Base-by-base conservation (phyloP, 2,888 invertebrate species). In the Cyclophora punctaria region DNA sequence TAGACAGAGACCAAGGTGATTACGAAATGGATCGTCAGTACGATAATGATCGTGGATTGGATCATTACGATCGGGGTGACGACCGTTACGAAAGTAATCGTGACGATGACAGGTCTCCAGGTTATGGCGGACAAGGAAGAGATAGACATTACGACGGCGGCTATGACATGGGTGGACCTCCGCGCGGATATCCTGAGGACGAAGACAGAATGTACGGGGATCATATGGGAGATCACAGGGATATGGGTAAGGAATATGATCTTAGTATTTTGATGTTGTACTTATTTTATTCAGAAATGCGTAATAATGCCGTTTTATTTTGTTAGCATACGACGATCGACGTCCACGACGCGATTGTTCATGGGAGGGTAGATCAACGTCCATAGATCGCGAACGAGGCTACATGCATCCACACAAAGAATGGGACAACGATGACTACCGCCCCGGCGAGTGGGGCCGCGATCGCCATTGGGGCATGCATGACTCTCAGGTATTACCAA, bases 361-460 rank as follows among this genome's bases (percentile, higher is more conserved):
- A 20, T 90, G 91, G 91, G 90, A 89, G 56, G 83, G 87, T n/a
- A 76, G 87, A 4, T 82, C 86, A 46, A 77, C 83, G 4, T 88
- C 89, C 0, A 71, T 88, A 56, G 89, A 89, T 45, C 80, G 86
- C 48, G 89, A 89, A 47, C 79, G 89, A 41, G 78, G 78, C 2
- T 89, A 88, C 53, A 75, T 87, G 63, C 89, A 89, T 66, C 77
- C 83, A 0, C 87, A 83, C 57, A 89, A 89, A 69, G 89, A 89
- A 7, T 89, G 89, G 89, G 88, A 89, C 20, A 82, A 76, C 64
- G 87, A 88, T 44, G 91, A 91, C 48, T 91, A 91, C 56, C 86
- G 90, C 47, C 75, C 85, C 45, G 83, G 89, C 44, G 90, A 90
- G 59, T 89, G 89, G 85, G 80, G 80, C 35, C 69, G 89, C 51